These are phyloP conservation scores for Rhimphoctona megacephalus DNA, from an alignment of 2,888 invertebrate genomes.

Conservation along the genomic window DNA sequence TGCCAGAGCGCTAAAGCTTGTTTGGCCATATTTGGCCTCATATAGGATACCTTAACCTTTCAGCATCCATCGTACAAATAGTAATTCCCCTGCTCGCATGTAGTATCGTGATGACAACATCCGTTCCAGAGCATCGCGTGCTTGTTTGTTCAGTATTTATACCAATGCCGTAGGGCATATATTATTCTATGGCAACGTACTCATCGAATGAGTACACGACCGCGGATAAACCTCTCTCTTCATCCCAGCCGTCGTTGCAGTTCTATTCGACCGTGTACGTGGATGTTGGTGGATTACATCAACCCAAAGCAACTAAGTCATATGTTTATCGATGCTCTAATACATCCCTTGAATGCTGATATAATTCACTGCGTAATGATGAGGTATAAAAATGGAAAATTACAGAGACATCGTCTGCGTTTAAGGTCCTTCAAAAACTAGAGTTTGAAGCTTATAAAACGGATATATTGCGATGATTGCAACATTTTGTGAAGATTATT, in stretches of 20 bases:
- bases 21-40: slow-evolving; percentile 38
- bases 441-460: background rate
- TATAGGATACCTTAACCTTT: slow-evolving; percentile 26
- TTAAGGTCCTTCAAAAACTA: background rate
- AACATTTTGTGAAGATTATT: background rate
- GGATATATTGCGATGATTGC: too few species aligned
- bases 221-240: slow-evolving; percentile 34
- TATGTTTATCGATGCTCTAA: slow-evolving; percentile 11
- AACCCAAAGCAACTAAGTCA: slow-evolving; percentile 27
- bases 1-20: slow-evolving; percentile 15
- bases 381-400: background rate
- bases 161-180: slow-evolving; percentile 48
- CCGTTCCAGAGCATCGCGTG: slow-evolving; percentile 38
- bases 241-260: slow-evolving; percentile 1
- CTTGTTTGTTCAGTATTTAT: slow-evolving; percentile 60
- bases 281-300: slow-evolving; percentile 35
- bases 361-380: background rate
- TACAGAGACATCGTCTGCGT: background rate
- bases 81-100: slow-evolving; percentile 63
- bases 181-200: slow-evolving; percentile 24
- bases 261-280: slow-evolving; percentile 19
- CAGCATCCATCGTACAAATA: slow-evolving; percentile 43
- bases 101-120: slow-evolving; percentile 57
- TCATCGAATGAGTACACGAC: slow-evolving; percentile 56
- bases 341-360: slow-evolving; percentile 8